Evolutionary conservation across 2,113 vertebrate species (phyloP).

Genomic region (Atrichornis clamosus): DNA sequence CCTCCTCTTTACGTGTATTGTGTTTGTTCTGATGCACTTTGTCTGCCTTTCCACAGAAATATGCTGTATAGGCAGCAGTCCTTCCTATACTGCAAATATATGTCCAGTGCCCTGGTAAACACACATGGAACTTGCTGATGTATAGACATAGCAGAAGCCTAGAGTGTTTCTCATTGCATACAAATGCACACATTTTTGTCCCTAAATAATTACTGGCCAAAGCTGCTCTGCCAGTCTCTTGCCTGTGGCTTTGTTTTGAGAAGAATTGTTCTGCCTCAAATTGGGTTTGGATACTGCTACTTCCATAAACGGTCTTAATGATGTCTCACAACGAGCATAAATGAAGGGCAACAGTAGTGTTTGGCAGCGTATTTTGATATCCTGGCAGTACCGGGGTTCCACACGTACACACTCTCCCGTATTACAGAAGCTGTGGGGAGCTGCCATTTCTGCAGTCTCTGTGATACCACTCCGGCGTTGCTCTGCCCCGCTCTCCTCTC

Average conservation of each 20-base stretch:
- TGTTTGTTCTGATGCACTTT: not conserved
- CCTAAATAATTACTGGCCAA: not conserved
- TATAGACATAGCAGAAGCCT: not conserved
- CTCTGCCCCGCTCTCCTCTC: fast-evolving
- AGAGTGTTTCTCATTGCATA: not conserved
- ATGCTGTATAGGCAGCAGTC: not conserved
- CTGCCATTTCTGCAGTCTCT: not conserved
- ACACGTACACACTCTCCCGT: not conserved
- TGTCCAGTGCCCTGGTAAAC: not conserved
- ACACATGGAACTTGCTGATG: not conserved
- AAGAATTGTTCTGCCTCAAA: not conserved
- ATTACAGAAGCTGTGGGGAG: not conserved
- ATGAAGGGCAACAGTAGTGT: not conserved
- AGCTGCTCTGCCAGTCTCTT: not conserved
- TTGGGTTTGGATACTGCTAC: not conserved
- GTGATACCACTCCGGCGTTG: fast-evolving
- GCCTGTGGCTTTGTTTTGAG: slow-evolving; percentile 29
- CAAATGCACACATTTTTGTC: slow-evolving; percentile 1
- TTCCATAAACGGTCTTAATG: not conserved
- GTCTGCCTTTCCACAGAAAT: not conserved
- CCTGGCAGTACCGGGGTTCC: not conserved
- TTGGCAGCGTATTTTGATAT: not conserved
- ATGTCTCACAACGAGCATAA: not conserved
- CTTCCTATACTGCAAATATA: not conserved
- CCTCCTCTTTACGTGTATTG: not conserved